These are phyloP conservation scores for Cotesia typhae DNA, from an alignment of 1,140 invertebrate genomes.

Conservation along the genomic window DNA sequence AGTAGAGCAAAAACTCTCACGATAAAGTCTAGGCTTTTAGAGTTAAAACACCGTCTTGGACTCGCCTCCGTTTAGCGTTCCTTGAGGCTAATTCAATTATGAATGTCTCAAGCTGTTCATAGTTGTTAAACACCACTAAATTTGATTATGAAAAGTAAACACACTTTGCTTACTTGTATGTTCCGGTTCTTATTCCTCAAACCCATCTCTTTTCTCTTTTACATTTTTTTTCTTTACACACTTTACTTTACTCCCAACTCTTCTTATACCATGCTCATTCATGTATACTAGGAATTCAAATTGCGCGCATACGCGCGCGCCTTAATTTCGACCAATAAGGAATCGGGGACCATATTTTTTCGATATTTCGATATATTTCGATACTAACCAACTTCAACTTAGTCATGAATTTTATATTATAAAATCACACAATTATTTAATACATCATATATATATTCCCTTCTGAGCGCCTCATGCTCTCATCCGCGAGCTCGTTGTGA, in stretches of 20 bases:
- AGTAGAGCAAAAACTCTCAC: no score
- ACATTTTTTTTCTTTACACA: not conserved
- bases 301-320: no score
- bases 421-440: no score
- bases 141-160: conserved; percentile 22
- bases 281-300: no score
- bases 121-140: conserved; percentile 22
- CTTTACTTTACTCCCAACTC: not conserved
- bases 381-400: no score
- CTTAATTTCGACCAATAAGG: no score
- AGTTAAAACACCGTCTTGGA: no score
- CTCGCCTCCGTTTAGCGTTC: conserved; percentile 37
- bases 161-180: conserved; percentile 36
- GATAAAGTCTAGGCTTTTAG: no score
- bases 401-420: no score
- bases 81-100: conserved; percentile 44
- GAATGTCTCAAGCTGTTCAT: conserved; percentile 14
- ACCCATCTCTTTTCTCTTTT: not conserved
- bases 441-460: no score
- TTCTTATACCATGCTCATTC: not conserved
- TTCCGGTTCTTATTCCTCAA: conserved; percentile 28
- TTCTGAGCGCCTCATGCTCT: not conserved
- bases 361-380: no score
- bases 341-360: no score
- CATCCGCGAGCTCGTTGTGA: not conserved